Percentiles rank a stretch among this genome's conserved stretches.
phyloP scores from a whole-genome alignment of 2,797 vertebrate genomes.

The Propithecus perrieri region DNA sequence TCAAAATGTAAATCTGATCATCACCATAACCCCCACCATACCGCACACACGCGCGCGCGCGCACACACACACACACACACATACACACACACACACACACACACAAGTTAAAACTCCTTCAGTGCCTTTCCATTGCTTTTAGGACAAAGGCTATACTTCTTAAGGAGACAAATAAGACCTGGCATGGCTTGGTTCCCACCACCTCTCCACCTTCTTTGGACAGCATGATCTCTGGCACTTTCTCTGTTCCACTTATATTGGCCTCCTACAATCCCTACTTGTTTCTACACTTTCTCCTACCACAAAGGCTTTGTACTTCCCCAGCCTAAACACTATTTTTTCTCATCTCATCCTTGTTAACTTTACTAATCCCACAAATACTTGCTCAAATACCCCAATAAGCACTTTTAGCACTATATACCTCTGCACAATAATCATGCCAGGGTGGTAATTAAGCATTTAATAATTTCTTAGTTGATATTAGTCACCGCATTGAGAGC shows the following conservation, averaged over 20 bases:
- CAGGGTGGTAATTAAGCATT: background rate
- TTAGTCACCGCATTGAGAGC: background rate
- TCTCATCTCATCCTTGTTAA: background rate
- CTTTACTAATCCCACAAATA: background rate
- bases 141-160: background rate
- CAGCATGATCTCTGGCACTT: background rate
- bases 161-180: too few relatives aligned
- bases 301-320: background rate
- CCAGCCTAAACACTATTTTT: background rate
- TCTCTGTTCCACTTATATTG: background rate
- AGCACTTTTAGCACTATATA: background rate
- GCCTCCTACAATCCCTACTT: background rate
- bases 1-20: background rate
- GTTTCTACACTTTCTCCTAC: background rate
- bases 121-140: background rate
- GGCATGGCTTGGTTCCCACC: fast-evolving
- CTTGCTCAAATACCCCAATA: background rate
- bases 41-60: too few relatives aligned
- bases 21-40: background rate
- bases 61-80: too few relatives aligned
- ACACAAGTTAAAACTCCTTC: background rate
- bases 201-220: too few relatives aligned
- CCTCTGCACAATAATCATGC: background rate
- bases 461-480: background rate
- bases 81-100: too few relatives aligned